Evolutionary conservation across 2,888 invertebrate species (phyloP).

Genomic region (Watsonalla binaria): DNA sequence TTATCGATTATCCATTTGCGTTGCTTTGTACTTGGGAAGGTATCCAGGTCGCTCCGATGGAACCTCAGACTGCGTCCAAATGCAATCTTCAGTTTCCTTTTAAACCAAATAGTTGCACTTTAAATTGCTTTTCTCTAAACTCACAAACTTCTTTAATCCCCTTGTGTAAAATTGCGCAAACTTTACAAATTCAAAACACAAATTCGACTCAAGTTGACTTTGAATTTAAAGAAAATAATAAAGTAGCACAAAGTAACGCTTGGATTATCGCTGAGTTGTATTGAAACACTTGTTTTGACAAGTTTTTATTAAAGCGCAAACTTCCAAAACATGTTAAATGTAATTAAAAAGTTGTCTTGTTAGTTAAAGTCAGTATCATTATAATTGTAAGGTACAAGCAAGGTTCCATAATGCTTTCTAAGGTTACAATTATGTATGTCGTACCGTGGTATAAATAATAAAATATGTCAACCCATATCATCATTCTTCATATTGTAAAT

Average conservation of each 20-base stretch:
- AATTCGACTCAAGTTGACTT: slow-evolving; percentile 32
- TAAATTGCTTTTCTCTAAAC: slow-evolving; percentile 36
- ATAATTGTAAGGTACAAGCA: no score
- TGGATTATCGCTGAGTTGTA: background rate
- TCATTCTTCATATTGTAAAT: no score
- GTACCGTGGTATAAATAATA: no score
- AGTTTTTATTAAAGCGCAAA: background rate
- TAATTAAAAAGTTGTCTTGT: background rate
- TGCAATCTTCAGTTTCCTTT: slow-evolving; percentile 25
- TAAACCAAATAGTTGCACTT: slow-evolving; percentile 33
- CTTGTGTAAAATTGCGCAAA: slow-evolving; percentile 37
- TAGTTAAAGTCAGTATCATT: no score
- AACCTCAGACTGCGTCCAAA: slow-evolving; percentile 7
- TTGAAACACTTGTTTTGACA: background rate
- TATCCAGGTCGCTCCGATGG: slow-evolving; percentile 10
- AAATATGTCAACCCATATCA: no score
- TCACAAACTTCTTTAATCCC: slow-evolving; percentile 35
- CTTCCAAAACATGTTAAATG: background rate
- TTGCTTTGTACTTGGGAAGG: slow-evolving; percentile 31
- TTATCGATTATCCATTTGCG: slow-evolving; percentile 53
- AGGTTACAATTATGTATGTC: no score
- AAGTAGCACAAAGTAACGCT: background rate
- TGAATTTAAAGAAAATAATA: slow-evolving; percentile 1
- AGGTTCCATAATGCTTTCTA: no score
- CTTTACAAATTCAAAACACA: slow-evolving; percentile 32